Evolutionary conservation across 2,113 vertebrate genomes (phyloP), one percentile per base, ranked within the genome.

Genomic region (Proterorhinus semilunaris): DNA sequence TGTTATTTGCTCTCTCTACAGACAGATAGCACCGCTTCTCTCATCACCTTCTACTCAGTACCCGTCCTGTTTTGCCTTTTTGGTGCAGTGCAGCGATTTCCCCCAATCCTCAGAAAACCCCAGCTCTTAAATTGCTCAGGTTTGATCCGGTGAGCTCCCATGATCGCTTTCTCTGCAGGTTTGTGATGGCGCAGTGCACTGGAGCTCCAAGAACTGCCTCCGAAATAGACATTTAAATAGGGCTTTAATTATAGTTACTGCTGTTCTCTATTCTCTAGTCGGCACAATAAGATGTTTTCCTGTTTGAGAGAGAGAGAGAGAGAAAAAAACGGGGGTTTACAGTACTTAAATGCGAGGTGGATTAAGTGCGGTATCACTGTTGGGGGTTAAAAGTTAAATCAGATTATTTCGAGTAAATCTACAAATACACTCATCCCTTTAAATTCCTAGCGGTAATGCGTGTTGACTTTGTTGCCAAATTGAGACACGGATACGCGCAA

Each of bases 91-190:
- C 54, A 71, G 46, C 65, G 6, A 74, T 74, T 74, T 76, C 58
- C 64, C 27, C 62, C 52, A 62, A 62, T 52, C 65, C n/a, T 57
- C 76, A 8, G 54, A 52, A 45, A 61, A 61, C 7, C 45, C 45
- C 7, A 49, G 62, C 46, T 43, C 66, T 79, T 69, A 63, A 65
- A 75, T 52, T 69, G 65, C 42, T 1, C 16, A 52, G 53, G 9
- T 71, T 62, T 62, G 54, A 81, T 69, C 55, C 48, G 5, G 66
- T 58, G 63, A 72, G 76, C 63, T 69, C 50, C 44, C 2, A 42
- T 51, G 57, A 82, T 83, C 68, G 47, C 65, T 57, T 62, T 80
- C 71, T 79, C 72, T 77, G 67, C 72, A 76, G 76, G 79, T 76
- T 36, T 64, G 49, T 71, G 64, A 71, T 68, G 68, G 51, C 75